Evolutionary conservation across 2,888 invertebrate genomes (phyloP), one percentile per base, ranked within the genome.

Genomic region (Exephanes ischioxanthus): DNA sequence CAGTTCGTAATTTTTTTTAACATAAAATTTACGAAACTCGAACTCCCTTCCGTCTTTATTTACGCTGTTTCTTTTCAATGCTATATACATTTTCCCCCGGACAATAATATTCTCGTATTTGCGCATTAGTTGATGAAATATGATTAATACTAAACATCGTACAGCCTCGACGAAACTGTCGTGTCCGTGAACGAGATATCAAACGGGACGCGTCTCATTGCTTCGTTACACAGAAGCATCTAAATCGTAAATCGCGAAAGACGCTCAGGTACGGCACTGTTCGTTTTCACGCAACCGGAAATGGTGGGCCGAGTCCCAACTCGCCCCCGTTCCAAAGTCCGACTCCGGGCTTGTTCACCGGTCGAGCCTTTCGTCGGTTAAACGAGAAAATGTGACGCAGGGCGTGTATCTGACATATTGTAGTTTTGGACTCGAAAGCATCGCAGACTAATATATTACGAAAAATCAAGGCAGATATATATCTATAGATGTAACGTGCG

Each of bases 251-350:
- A 75, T 55, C 55, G 30, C 48, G 58, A 33, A 26, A 33, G 7
- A 41, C 33, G 14, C 61, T 67, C 58, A 55, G 30, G n/a, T 11
- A 45, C 33, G n/a, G 67, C 53, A 33, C 51, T 71, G 75, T 79
- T 70, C 48, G 37, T 79, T 82, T 82, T 71, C 78, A 75, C 79
- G 75, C 85, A 76, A 83, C 85, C 85, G 85, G 85, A 85, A 85
- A 85, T 83, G 26, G 61, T 82, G 82, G 82, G 77, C 73, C 63
- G 82, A 61, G 19, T 26, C 14, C n/a, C 26, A 30, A n/a, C 37
- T 77, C 85, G 85, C 79, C 85, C 68, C 82, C 85, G 85, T 81
- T 82, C 78, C 53, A 45, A 48, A 70, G 16, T 70, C 75, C 70
- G 71, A 70, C 79, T 78, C 22, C 22, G 26, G 26, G 14, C 67